Evolutionary conservation across 2,888 invertebrate species (phyloP).

Genomic region (Drosophila subsilvestris): DNA sequence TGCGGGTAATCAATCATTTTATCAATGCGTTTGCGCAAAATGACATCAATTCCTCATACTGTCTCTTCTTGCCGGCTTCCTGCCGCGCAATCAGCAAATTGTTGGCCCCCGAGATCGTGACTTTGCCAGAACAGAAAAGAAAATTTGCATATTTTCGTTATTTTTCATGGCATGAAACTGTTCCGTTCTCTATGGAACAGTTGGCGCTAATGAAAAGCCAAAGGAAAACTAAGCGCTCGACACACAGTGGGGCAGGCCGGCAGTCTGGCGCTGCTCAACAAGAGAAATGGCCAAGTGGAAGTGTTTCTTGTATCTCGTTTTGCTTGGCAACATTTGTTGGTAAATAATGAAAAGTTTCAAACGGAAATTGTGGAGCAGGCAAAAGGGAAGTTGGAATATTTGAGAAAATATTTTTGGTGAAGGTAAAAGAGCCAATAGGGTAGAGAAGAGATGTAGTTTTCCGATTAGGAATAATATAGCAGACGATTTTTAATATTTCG

Average conservation of each 20-base stretch:
- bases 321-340: constrained; percentile 43
- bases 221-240: constrained; percentile 35
- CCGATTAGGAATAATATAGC: too few species aligned
- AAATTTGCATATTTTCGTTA: constrained; percentile 77
- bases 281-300: constrained; percentile 33
- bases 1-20: constrained; percentile 82
- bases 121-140: constrained; percentile 67
- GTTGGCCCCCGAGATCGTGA: constrained; percentile 75
- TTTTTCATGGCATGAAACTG: constrained; percentile 53
- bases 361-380: constrained; percentile 1
- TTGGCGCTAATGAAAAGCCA: constrained; percentile 76
- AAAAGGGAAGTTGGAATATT: too few species aligned
- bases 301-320: constrained; percentile 9
- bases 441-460: background rate
- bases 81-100: constrained; percentile 78
- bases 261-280: constrained; percentile 5
- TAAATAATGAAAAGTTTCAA: constrained; percentile 22
- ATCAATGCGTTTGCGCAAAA: constrained; percentile 79
- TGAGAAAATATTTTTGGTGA: background rate
- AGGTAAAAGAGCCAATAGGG: background rate
- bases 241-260: constrained; percentile 31
- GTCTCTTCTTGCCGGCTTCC: constrained; percentile 13
- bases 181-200: constrained; percentile 52
- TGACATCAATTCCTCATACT: constrained; percentile 74
- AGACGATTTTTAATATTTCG: too few species aligned